phyloP scores from a whole-genome alignment of 1,140 invertebrate species.

The Coenobita brevimanus region DNA sequence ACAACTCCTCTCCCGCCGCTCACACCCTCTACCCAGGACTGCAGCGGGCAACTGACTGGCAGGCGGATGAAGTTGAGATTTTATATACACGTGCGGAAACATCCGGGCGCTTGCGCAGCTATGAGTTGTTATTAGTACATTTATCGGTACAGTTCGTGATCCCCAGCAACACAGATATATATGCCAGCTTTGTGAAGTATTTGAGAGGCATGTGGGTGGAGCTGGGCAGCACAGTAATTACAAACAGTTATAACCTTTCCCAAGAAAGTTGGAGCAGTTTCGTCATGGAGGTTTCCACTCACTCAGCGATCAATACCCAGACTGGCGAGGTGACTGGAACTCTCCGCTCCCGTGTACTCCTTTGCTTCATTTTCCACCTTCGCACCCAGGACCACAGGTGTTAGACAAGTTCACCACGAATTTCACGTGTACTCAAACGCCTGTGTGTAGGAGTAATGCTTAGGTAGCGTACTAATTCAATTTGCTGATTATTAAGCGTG shows the following conservation, averaged over 20 bases:
- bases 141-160: too few relatives aligned
- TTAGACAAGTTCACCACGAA: neutral
- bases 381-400: neutral
- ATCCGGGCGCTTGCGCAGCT: too few relatives aligned
- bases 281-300: slow-evolving; percentile 52
- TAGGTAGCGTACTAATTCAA: too few relatives aligned
- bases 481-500: too few relatives aligned
- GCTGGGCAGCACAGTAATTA: neutral
- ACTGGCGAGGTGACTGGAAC: slow-evolving; percentile 9
- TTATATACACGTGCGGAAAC: too few relatives aligned
- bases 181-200: neutral
- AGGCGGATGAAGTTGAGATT: too few relatives aligned
- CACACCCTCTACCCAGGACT: neutral
- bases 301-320: slow-evolving; percentile 29
- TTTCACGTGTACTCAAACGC: neutral
- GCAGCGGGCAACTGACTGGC: too few relatives aligned
- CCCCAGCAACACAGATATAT: too few relatives aligned
- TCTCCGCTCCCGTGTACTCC: neutral
- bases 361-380: neutral
- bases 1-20: neutral
- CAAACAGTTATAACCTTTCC: too few relatives aligned
- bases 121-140: too few relatives aligned
- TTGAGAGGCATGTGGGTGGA: neutral
- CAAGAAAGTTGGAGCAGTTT: neutral
- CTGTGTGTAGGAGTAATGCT: too few relatives aligned